These are phyloP conservation scores for Panulirus ornatus DNA, from an alignment of 1,140 invertebrate genomes.

Conservation along the genomic window DNA sequence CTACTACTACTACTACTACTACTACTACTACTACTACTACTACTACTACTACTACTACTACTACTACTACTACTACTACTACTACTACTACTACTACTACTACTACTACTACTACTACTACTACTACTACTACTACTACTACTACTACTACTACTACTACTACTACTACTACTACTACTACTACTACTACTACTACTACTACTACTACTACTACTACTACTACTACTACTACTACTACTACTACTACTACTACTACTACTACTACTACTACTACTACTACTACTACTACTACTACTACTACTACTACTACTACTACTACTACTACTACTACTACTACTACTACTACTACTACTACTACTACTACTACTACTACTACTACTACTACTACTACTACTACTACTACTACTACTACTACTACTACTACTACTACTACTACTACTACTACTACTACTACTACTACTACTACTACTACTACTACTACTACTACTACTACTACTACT, in stretches of 20 bases:
- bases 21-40: slow-evolving; percentile 4
- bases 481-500: slow-evolving; percentile 1
- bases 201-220: slow-evolving; percentile 1
- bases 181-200: slow-evolving; percentile 1
- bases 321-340: slow-evolving; percentile 1
- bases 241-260: slow-evolving; percentile 4
- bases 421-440: slow-evolving; percentile 4
- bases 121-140: slow-evolving; percentile 1
- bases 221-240: slow-evolving; percentile 1
- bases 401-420: neutral
- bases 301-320: neutral
- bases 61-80: slow-evolving; percentile 1
- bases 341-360: slow-evolving; percentile 4
- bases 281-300: slow-evolving; percentile 1
- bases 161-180: slow-evolving; percentile 1
- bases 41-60: slow-evolving; percentile 4
- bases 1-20: neutral
- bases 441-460: neutral
- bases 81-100: slow-evolving; percentile 4
- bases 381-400: slow-evolving; percentile 1
- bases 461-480: neutral
- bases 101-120: slow-evolving; percentile 1
- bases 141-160: neutral
- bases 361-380: slow-evolving; percentile 1
- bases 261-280: slow-evolving; percentile 4